A percentile compares a stretch with the other conserved stretches of the same genome.
Conservation (phyloP, 2,113 vertebrate genomes). For the Pelmatolapia mariae region DNA sequence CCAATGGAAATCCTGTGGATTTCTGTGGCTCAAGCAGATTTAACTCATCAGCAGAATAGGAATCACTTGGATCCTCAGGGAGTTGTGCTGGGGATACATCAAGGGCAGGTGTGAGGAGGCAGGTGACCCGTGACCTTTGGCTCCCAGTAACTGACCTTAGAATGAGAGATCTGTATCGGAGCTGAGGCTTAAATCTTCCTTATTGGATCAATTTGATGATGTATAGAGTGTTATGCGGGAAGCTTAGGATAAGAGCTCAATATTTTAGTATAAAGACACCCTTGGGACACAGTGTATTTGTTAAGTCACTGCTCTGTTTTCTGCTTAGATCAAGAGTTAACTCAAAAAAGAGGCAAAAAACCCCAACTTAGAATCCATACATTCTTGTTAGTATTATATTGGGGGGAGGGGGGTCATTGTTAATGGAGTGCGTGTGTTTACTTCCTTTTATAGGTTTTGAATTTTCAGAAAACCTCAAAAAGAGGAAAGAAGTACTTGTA, state of each 20-base stretch:
- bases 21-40: conserved; percentile 59
- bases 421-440: background rate
- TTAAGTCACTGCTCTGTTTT: conserved; percentile 29
- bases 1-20: conserved; percentile 59
- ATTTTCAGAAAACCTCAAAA: background rate
- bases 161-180: conserved; percentile 40
- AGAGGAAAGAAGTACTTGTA: background rate
- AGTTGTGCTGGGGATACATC: conserved; percentile 42
- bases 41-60: conserved; percentile 64
- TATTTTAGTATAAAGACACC: conserved; percentile 48
- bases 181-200: conserved; percentile 44
- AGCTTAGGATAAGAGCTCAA: conserved; percentile 45
- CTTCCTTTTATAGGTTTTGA: background rate
- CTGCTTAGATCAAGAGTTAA: background rate
- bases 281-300: conserved; percentile 8
- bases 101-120: conserved; percentile 57
- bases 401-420: background rate
- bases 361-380: background rate
- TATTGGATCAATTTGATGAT: conserved; percentile 64
- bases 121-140: conserved; percentile 52
- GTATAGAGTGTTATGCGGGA: conserved; percentile 44
- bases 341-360: background rate
- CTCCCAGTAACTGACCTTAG: conserved; percentile 49
- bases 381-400: background rate
- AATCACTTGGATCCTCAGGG: conserved; percentile 17